Evolutionary conservation across 2,797 vertebrate species (phyloP).

Genomic region (Esox masquinongy): DNA sequence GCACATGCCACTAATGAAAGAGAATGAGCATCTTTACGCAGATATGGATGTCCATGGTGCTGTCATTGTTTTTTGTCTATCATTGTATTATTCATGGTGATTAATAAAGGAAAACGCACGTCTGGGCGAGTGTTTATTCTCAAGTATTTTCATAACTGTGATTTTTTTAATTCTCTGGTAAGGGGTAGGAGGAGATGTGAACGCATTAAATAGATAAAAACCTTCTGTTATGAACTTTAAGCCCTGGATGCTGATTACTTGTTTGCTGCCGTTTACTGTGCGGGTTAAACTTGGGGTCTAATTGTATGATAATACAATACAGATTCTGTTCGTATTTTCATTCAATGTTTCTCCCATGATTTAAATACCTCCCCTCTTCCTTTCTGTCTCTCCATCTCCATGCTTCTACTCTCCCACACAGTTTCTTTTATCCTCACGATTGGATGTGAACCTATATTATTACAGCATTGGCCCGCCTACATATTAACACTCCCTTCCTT

Average conservation of each 20-base stretch:
- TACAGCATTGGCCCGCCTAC: not conserved
- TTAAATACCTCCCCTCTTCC: not conserved
- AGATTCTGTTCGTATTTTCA: not conserved
- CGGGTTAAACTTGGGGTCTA: not conserved
- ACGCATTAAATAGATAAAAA: not conserved
- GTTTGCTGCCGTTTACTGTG: not conserved
- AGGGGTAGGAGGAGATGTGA: not conserved
- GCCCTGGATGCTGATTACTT: not conserved
- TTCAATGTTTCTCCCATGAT: not conserved
- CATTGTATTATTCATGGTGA: not conserved
- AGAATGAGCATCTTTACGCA: not conserved
- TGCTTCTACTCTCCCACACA: conserved; percentile 3
- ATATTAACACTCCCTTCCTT: not conserved
- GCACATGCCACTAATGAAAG: not conserved
- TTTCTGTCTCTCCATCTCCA: not conserved
- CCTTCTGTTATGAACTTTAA: not conserved
- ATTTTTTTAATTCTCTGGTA: not conserved
- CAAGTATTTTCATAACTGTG: not conserved
- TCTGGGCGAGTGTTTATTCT: not conserved
- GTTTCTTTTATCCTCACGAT: not conserved
- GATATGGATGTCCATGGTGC: not conserved
- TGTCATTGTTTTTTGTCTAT: not conserved
- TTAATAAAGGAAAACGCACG: not conserved
- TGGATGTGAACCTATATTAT: not conserved
- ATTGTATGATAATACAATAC: not conserved